These are phyloP conservation scores for Megaceryle alcyon DNA, from an alignment of 2,797 vertebrate species.

Conservation along the genomic window DNA sequence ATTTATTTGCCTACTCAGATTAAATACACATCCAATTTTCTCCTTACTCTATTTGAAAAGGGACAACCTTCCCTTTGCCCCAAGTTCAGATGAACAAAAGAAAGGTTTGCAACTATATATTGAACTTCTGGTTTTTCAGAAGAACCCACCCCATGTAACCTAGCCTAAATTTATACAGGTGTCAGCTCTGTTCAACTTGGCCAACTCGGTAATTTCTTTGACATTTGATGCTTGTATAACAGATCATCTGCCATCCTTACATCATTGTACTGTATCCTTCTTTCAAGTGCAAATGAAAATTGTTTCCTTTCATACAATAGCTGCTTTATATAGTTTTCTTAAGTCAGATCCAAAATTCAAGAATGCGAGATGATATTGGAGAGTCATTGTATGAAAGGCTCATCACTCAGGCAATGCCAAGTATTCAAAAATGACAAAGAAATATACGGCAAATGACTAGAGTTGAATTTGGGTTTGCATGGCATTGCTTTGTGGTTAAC, in stretches of 20 bases:
- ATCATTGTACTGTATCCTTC: constrained; percentile 8
- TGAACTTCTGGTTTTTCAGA: not conserved
- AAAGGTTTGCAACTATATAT: not conserved
- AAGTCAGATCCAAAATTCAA: constrained; percentile 72
- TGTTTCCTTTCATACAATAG: constrained; percentile 65
- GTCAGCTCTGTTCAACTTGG: constrained; percentile 15
- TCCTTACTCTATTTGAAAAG: not conserved
- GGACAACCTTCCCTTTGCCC: not conserved
- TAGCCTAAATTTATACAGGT: constrained; percentile 11
- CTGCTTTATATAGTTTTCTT: constrained; percentile 69
- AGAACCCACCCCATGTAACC: not conserved
- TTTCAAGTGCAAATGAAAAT: constrained; percentile 67
- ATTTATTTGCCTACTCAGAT: not conserved
- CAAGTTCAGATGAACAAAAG: not conserved
- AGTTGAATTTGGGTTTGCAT: not conserved
- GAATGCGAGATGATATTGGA: constrained; percentile 63
- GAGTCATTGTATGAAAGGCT: constrained; percentile 42
- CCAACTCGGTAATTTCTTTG: not conserved
- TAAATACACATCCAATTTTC: not conserved
- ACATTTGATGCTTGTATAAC: not conserved
- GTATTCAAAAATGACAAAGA: not conserved
- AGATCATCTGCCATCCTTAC: constrained; percentile 25
- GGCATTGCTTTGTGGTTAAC: constrained; percentile 4
- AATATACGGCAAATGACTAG: not conserved
- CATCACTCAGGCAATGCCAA: constrained; percentile 26